Percentiles rank a stretch among this genome's conserved stretches.
These are phyloP conservation scores for Sitobion miscanthi DNA, from an alignment of 1,140 invertebrate genomes.

Conservation along the genomic window DNA sequence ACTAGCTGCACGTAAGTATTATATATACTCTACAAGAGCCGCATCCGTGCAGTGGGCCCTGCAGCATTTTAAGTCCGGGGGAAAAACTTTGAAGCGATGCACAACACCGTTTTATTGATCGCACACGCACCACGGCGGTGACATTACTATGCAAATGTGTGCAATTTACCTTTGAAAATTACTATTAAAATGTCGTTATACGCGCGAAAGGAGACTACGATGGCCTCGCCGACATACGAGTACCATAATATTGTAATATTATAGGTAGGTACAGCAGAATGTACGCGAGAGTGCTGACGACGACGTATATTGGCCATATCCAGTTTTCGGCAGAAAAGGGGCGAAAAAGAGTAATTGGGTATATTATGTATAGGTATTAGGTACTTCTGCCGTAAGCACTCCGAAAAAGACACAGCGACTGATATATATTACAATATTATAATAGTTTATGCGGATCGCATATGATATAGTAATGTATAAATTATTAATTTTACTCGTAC, in stretches of 20 bases:
- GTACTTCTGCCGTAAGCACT: not conserved
- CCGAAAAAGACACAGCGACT: not conserved
- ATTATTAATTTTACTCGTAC: not conserved
- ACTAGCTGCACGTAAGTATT: no score
- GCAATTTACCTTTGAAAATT: conserved; percentile 27
- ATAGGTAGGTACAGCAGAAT: not conserved
- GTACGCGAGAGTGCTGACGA: not conserved
- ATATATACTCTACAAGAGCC: not conserved
- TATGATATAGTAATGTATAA: not conserved
- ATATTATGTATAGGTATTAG: not conserved
- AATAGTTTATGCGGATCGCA: not conserved
- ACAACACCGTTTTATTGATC: conserved; percentile 17
- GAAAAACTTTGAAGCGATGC: conserved; percentile 10
- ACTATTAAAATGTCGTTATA: conserved; percentile 22
- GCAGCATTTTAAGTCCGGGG: not conserved
- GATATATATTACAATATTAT: not conserved
- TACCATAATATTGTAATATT: not conserved
- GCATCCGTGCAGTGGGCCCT: not conserved
- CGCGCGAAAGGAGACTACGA: not conserved
- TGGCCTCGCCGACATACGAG: not conserved
- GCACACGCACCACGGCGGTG: conserved; percentile 13
- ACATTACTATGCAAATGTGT: conserved; percentile 19
- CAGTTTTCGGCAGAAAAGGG: not conserved
- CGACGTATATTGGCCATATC: not conserved
- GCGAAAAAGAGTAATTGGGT: not conserved